These are phyloP conservation scores for Ciconia stormi DNA, from an alignment of 2,113 vertebrate species.

Conservation along the genomic window DNA sequence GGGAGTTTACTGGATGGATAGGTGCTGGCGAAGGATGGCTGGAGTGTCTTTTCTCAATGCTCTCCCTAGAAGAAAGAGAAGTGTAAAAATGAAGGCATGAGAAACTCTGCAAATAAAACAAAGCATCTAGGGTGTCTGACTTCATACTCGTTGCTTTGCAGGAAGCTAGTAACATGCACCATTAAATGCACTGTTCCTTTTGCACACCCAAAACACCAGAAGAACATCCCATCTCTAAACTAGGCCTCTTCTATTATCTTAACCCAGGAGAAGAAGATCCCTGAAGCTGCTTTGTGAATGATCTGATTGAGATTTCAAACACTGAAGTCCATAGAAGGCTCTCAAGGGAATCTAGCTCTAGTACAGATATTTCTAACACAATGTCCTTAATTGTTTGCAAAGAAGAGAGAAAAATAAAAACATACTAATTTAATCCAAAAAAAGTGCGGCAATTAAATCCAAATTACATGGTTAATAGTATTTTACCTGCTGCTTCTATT, in stretches of 20 bases:
- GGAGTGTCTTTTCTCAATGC: constrained; percentile 89
- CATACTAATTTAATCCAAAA: background rate
- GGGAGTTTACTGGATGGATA: constrained; percentile 80
- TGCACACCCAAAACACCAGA: background rate
- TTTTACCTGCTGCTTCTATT: background rate
- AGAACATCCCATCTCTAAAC: background rate
- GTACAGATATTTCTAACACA: background rate
- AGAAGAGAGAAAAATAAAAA: background rate
- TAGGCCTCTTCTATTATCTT: background rate
- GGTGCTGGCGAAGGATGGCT: constrained; percentile 91
- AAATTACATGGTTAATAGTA: background rate
- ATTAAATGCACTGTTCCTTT: background rate
- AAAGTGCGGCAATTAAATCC: background rate
- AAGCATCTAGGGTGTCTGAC: background rate
- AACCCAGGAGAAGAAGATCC: background rate
- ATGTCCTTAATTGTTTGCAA: background rate
- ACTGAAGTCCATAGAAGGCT: background rate
- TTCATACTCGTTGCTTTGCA: background rate
- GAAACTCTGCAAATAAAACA: background rate
- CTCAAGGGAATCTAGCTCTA: background rate
- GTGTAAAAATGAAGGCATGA: background rate
- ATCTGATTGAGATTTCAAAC: background rate
- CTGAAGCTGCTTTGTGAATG: background rate
- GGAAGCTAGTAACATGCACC: background rate
- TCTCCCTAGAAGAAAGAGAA: constrained; percentile 80